Base-by-base conservation (phyloP, 2,797 vertebrate genomes). In the Triplophysa bombifrons region DNA sequence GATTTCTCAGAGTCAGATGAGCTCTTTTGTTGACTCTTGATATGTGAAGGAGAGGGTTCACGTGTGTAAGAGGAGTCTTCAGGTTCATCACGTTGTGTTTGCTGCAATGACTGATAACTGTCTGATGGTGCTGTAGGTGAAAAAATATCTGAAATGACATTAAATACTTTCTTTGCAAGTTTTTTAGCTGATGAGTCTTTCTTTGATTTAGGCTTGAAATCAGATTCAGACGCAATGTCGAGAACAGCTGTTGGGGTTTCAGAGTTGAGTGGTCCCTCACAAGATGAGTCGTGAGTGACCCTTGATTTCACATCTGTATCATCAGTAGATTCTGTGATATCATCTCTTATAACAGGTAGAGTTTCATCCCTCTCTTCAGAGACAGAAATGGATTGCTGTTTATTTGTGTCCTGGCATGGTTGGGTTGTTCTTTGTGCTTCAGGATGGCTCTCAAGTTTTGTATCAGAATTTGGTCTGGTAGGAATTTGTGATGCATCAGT, bases 11-110 rank as follows among this genome's bases (percentile, higher is more conserved):
- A 7, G 0, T 25, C 20, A 20, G 12, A 7, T 41, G n/a, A 68
- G 74, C 22, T 56, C 4, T 9, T 48, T 0, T 77, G 65, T 25
- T 50, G 53, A 69, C 25, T 20, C 46, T 61, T 77, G 46, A 60
- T 14, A 16, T 69, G 41, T 50, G 41, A 34, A 17, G 13, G 1
- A 10, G 55, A 30, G 8, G 69, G 22, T 60, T 68, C 17, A 46
- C 19, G 11, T 30, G 22, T 55, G 16, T 60, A 3, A 27, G 30
- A 14, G 3, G 63, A 67, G 3, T 27, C 74, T 58, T 60, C 17
- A 76, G 17, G 17, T 16, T 1, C 16, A 3, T 7, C 17, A 53
- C 3, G 14, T 58, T 61, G 25, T 61, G 6, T 27, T 30, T 25
- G 13, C 14, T 30, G 25, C 25, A 30, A 25, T 30, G 50, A 19